phyloP scores from a whole-genome alignment of 2,888 invertebrate genomes.

The Athalia circularis region DNA sequence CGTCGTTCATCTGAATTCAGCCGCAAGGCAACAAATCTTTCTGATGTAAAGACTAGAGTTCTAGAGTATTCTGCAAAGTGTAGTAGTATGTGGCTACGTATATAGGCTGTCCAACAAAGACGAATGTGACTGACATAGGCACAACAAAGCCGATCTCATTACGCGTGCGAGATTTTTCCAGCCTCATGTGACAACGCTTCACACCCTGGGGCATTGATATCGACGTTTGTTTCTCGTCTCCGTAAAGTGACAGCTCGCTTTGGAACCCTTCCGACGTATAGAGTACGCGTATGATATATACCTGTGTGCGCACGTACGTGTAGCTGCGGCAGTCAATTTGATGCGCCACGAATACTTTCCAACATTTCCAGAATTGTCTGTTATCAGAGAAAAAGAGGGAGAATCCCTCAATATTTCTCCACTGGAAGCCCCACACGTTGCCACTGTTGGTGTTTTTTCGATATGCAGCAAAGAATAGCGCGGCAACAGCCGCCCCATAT shows the following conservation, averaged over 20 bases:
- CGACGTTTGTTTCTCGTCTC: slow-evolving; percentile 40
- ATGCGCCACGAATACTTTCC: slow-evolving; percentile 21
- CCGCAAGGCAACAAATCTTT: too few species aligned
- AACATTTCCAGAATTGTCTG: neutral
- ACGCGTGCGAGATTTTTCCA: slow-evolving; percentile 32
- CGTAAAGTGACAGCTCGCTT: slow-evolving; percentile 33
- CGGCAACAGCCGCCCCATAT: neutral
- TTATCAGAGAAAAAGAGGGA: neutral
- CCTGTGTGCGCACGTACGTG: too few species aligned
- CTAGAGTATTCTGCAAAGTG: too few species aligned
- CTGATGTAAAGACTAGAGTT: too few species aligned
- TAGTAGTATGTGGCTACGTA: neutral
- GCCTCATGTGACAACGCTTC: slow-evolving; percentile 19
- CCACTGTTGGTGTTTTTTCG: too few species aligned
- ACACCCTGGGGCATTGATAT: slow-evolving; percentile 32
- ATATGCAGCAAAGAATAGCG: too few species aligned
- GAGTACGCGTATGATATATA: neutral
- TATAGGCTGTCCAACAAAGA: neutral
- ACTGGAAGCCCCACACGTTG: neutral
- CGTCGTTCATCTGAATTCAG: too few species aligned
- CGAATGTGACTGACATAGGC: slow-evolving; percentile 3
- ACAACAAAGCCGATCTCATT: slow-evolving; percentile 36
- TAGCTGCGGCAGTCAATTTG: slow-evolving; percentile 25
- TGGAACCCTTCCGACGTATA: slow-evolving; percentile 23
- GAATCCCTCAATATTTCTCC: neutral